phyloP scores from a whole-genome alignment of 1,140 invertebrate species.

The Harpegnathos saltator region DNA sequence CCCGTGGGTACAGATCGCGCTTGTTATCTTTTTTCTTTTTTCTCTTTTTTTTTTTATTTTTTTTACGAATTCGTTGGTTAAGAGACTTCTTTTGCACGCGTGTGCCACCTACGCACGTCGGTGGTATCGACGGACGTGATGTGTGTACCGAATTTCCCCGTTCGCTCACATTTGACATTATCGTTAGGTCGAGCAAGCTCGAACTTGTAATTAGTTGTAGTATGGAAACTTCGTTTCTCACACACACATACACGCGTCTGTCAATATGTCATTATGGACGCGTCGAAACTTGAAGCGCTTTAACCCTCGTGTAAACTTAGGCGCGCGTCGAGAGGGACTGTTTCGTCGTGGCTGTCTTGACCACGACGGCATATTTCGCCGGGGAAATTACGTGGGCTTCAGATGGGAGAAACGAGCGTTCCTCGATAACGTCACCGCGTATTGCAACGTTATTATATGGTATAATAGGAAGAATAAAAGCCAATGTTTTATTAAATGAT shows the following conservation, averaged over 20 bases:
- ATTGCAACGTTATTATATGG: too few species aligned
- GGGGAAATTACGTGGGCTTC: neutral
- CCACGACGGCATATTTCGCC: neutral
- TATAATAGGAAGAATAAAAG: too few species aligned
- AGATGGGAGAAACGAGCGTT: neutral
- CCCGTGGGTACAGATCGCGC: slow-evolving; percentile 11
- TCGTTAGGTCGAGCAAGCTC: slow-evolving; percentile 27
- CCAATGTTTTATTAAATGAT: too few species aligned
- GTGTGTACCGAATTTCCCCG: neutral
- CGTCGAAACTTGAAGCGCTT: slow-evolving; percentile 26
- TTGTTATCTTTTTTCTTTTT: neutral
- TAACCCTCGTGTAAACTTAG: slow-evolving; percentile 15
- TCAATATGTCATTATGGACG: slow-evolving; percentile 46
- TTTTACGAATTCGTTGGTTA: slow-evolving; percentile 14
- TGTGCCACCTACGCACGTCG: neutral
- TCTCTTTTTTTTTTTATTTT: too few species aligned
- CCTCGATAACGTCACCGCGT: neutral
- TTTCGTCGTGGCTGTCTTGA: neutral
- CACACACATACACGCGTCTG: slow-evolving; percentile 15
- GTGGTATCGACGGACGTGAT: slow-evolving; percentile 2
- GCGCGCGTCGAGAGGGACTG: neutral
- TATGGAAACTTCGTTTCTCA: slow-evolving; percentile 12
- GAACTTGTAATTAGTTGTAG: slow-evolving; percentile 47
- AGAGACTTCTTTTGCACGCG: slow-evolving; percentile 31
- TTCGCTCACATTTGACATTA: slow-evolving; percentile 30